Evolutionary conservation across 2,797 vertebrate species (phyloP).

Genomic region (Chaetophractus vellerosus): DNA sequence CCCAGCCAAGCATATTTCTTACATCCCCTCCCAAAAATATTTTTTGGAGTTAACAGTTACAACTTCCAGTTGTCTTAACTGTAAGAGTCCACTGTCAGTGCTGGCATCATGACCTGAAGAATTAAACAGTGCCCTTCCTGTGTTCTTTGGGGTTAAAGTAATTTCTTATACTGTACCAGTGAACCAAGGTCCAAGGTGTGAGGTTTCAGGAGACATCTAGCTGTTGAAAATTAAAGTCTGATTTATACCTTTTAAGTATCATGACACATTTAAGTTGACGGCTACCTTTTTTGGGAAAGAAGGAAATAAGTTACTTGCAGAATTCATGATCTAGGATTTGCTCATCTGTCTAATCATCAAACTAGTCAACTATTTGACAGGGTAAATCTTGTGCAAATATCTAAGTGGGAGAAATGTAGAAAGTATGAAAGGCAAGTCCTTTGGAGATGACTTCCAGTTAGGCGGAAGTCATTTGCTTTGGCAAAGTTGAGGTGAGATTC

Average conservation of each 20-base stretch:
- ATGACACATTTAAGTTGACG: background rate
- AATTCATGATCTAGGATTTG: background rate
- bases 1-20: background rate
- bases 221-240: background rate
- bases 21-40: background rate
- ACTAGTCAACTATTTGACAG: slow-evolving; percentile 53
- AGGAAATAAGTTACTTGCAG: slow-evolving; percentile 18
- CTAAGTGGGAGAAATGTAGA: background rate
- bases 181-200: background rate
- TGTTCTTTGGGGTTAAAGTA: slow-evolving; percentile 39
- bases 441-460: slow-evolving; percentile 46
- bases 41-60: background rate
- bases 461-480: slow-evolving; percentile 67
- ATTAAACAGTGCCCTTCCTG: background rate
- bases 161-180: background rate
- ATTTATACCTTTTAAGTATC: background rate
- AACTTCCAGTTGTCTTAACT: background rate
- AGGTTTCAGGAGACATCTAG: slow-evolving; percentile 3
- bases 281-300: slow-evolving; percentile 23
- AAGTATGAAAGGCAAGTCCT: background rate
- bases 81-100: background rate
- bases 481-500: background rate
- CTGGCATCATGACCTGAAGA: slow-evolving; percentile 1
- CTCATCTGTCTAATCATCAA: slow-evolving; percentile 36
- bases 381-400: slow-evolving; percentile 62